phyloP scores from a whole-genome alignment of 2,888 invertebrate species.

The Drosophila peninsularis region DNA sequence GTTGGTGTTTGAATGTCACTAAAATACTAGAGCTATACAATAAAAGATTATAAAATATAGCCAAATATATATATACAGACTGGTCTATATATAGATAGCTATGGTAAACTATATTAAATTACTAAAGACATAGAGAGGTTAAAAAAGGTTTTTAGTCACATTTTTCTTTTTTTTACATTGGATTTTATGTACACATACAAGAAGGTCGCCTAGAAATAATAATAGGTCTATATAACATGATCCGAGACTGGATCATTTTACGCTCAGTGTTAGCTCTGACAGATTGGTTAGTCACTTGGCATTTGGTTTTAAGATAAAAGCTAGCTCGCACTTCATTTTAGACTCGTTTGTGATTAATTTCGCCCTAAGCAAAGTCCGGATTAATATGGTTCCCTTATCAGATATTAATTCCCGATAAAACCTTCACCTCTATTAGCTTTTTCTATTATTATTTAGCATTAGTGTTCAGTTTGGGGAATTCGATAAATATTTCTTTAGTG shows the following conservation, averaged over 20 bases:
- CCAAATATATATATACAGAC: not conserved
- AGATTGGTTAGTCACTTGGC: slow-evolving; percentile 44
- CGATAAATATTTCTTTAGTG: not conserved
- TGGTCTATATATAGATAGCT: not conserved
- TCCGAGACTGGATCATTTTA: not conserved
- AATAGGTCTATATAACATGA: not conserved
- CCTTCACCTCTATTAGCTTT: slow-evolving; percentile 16
- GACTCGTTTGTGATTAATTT: slow-evolving; percentile 2
- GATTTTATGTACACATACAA: slow-evolving; percentile 65
- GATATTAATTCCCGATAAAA: not conserved
- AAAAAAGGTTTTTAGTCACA: slow-evolving; percentile 65
- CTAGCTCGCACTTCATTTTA: not conserved
- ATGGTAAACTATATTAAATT: slow-evolving; percentile 21
- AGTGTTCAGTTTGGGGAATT: not conserved
- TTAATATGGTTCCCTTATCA: not conserved
- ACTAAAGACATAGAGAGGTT: slow-evolving; percentile 40
- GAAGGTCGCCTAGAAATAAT: slow-evolving; percentile 10
- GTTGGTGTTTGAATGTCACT: slow-evolving; percentile 24
- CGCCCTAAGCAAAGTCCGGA: not conserved
- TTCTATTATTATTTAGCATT: not conserved
- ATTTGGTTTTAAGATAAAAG: slow-evolving; percentile 11
- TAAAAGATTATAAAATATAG: slow-evolving; percentile 12
- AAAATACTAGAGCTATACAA: slow-evolving; percentile 45
- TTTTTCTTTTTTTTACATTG: slow-evolving; percentile 37
- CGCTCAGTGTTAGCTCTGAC: slow-evolving; percentile 9